phyloP scores from a whole-genome alignment of 1,140 invertebrate species.

The Lasioglossum albipes region DNA sequence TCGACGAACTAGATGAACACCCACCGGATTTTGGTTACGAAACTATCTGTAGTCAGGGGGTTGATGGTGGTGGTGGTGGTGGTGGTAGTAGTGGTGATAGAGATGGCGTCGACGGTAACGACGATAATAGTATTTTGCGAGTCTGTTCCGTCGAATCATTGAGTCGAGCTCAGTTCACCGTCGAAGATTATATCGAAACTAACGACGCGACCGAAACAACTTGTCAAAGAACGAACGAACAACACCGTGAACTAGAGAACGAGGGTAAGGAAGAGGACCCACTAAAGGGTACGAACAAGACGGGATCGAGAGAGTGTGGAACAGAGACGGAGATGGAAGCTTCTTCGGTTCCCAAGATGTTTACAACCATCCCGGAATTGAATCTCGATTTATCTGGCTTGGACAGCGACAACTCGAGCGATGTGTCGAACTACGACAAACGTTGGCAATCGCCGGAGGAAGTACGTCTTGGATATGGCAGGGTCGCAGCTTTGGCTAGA shows the following conservation, averaged over 20 bases:
- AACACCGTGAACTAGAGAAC: not conserved
- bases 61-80: too few relatives aligned
- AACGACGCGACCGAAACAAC: not conserved
- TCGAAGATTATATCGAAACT: not conserved
- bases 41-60: too few relatives aligned
- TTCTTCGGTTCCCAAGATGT: slow-evolving; percentile 45
- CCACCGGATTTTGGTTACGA: not conserved
- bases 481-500: slow-evolving; percentile 83
- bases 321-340: not conserved
- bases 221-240: not conserved
- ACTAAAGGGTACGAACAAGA: too few relatives aligned
- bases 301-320: not conserved
- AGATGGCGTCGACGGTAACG: too few relatives aligned
- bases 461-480: slow-evolving; percentile 80
- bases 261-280: too few relatives aligned
- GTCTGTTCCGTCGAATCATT: not conserved
- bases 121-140: not conserved
- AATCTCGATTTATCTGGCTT: slow-evolving; percentile 75
- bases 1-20: not conserved
- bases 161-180: not conserved
- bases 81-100: too few relatives aligned
- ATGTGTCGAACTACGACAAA: slow-evolving; percentile 76
- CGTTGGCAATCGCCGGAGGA: slow-evolving; percentile 84
- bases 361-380: slow-evolving; percentile 68
- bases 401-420: slow-evolving; percentile 74